Conservation (phyloP, 2,113 vertebrate genomes). For the Podilymbus podiceps region DNA sequence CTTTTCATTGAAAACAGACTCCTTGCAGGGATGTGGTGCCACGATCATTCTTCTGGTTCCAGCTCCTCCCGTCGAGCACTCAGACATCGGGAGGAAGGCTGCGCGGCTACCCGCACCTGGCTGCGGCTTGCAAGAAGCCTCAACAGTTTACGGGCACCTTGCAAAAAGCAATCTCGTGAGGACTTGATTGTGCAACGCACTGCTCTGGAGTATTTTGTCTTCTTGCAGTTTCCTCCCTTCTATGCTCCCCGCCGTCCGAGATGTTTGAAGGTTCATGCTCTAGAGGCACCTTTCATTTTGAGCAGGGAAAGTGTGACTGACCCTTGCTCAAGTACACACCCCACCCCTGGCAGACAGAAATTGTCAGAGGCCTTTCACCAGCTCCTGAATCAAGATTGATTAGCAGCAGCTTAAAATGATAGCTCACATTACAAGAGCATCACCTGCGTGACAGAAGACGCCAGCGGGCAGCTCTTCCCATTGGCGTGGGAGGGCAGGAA, state of each 20-base stretch:
- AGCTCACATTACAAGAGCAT: background rate
- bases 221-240: background rate
- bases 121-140: background rate
- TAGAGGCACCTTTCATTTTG: background rate
- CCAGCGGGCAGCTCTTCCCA: background rate
- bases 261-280: fast-evolving
- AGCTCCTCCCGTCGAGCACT: fast-evolving
- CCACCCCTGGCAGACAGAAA: background rate
- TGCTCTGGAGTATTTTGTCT: background rate
- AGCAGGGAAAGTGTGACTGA: background rate
- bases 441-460: background rate
- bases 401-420: background rate
- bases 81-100: fast-evolving
- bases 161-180: background rate
- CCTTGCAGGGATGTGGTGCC: fast-evolving
- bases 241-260: fast-evolving
- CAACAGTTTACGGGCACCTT: background rate
- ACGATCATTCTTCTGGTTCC: fast-evolving
- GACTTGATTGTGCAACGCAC: fast-evolving
- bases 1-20: background rate
- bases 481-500: background rate
- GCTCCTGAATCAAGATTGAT: constrained; percentile 23
- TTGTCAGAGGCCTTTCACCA: constrained; percentile 1
- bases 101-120: fast-evolving
- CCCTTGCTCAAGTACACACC: background rate